Evolutionary conservation across 1,140 invertebrate species (phyloP), one percentile per base, ranked within the genome.

Genomic region (Papilio polyxenes): DNA sequence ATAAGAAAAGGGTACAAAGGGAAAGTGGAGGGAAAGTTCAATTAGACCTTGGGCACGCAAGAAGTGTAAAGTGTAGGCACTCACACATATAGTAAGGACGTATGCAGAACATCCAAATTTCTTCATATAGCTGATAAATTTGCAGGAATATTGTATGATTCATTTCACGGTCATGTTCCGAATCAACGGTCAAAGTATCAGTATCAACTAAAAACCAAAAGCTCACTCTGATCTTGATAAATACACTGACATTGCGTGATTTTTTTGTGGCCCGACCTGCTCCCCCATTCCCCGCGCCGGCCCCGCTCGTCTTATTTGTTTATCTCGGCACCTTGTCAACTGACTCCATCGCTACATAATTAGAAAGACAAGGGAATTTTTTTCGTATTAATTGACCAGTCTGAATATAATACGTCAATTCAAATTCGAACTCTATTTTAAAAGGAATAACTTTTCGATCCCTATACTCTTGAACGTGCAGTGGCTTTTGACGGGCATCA

Each of bases 221-320:
- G 78, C 56, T 59, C 72, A 80, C 85, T 85, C 85, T 69, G 83
- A 89, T 88, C 85, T 84, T 84, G 87, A 89, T 88, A 87, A 86
- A 85, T 81, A 51, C 86, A 81, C 82, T 85, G 85, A 85, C 88
- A 88, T 90, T 90, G 87, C 89, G 84, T 83, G 89, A 83, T 87
- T 87, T 88, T 87, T 86, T 76, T 80, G 40, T 59, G 82, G 0
- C 51, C 51, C 51, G 51, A 49, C 7, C 51, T 2, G 15, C 51
- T 15, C 20, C 80, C 59, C 83, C 31, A 69, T 72, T 77, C 72
- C 84, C 87, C 86, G 86, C 85, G 75, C 81, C 82, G 83, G 85
- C 87, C 86, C 89, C 89, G 88, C 85, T 88, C 86, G 86, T 88
- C 86, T 91, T 91, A 88, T 89, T 90, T 91, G 90, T 91, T 91